A percentile compares a stretch with the other conserved stretches of the same genome.
Conservation (phyloP, 1,140 invertebrate genomes). For the Cardiocondyla obscurior region DNA sequence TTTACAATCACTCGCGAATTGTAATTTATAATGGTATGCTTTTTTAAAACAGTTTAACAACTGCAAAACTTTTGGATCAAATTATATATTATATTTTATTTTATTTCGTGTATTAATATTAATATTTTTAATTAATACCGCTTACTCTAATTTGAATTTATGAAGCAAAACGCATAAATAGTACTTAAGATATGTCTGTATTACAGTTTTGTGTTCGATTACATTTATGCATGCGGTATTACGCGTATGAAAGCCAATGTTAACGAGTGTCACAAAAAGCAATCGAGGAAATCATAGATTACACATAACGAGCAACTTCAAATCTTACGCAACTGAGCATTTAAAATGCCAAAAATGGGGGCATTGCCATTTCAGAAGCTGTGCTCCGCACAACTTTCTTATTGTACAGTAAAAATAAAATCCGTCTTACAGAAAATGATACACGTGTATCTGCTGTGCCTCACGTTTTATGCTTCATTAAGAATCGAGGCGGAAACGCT, state of each 20-base stretch:
- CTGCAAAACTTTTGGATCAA: neutral
- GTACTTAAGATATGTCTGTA: neutral
- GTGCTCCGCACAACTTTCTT: neutral
- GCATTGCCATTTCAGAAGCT: neutral
- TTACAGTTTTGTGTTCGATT: neutral
- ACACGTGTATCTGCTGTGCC: neutral
- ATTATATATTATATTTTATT: neutral
- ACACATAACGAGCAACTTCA: neutral
- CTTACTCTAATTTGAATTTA: slow-evolving; percentile 15
- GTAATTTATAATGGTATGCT: neutral
- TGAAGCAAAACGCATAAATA: neutral
- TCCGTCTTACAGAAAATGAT: neutral
- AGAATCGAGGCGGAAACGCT: neutral
- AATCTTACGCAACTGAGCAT: neutral
- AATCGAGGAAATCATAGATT: slow-evolving; percentile 48
- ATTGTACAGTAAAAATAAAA: neutral
- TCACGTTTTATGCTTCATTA: slow-evolving; percentile 15
- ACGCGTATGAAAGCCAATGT: slow-evolving; percentile 18
- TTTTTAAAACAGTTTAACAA: neutral
- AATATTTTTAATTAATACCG: neutral
- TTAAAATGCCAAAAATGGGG: slow-evolving; percentile 30
- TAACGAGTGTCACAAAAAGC: slow-evolving; percentile 18
- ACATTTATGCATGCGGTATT: slow-evolving; percentile 1
- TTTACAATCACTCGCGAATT: neutral
- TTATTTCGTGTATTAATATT: neutral